Evolutionary conservation across 1,140 invertebrate genomes (phyloP).

Genomic region (Riptortus pedestris): DNA sequence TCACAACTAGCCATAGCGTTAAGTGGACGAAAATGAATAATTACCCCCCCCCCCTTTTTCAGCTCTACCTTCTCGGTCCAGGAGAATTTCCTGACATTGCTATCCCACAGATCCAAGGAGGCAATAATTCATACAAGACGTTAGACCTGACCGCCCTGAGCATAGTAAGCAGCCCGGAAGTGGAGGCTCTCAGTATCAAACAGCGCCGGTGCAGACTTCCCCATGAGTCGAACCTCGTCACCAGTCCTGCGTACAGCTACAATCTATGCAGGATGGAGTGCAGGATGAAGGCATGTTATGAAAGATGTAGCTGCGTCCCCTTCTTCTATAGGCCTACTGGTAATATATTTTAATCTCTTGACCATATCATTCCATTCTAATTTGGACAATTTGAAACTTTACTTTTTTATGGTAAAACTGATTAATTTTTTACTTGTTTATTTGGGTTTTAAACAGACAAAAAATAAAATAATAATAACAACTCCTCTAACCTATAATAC

Average conservation of each 20-base stretch:
- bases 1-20: no score
- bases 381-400: neutral
- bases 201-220: slow-evolving; percentile 54
- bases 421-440: neutral
- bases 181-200: slow-evolving; percentile 31
- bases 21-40: no score
- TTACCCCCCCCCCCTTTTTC: no score
- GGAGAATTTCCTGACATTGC: slow-evolving; percentile 47
- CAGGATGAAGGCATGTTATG: slow-evolving; percentile 44
- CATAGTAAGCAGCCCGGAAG: slow-evolving; percentile 9
- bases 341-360: neutral
- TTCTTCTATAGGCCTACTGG: slow-evolving; percentile 44
- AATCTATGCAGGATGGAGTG: slow-evolving; percentile 56
- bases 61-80: slow-evolving; percentile 47
- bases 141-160: slow-evolving; percentile 2
- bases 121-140: slow-evolving; percentile 37
- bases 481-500: no score
- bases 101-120: slow-evolving; percentile 42
- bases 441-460: neutral
- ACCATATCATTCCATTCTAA: no score
- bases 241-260: slow-evolving; percentile 53
- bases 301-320: slow-evolving; percentile 51
- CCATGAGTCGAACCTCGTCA: slow-evolving; percentile 48
- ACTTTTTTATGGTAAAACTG: neutral
- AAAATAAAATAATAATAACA: neutral